A percentile compares a stretch with the other conserved stretches of the same genome.
Evolutionary conservation across 2,113 vertebrate species (phyloP).

Genomic region (Lates calcarifer): DNA sequence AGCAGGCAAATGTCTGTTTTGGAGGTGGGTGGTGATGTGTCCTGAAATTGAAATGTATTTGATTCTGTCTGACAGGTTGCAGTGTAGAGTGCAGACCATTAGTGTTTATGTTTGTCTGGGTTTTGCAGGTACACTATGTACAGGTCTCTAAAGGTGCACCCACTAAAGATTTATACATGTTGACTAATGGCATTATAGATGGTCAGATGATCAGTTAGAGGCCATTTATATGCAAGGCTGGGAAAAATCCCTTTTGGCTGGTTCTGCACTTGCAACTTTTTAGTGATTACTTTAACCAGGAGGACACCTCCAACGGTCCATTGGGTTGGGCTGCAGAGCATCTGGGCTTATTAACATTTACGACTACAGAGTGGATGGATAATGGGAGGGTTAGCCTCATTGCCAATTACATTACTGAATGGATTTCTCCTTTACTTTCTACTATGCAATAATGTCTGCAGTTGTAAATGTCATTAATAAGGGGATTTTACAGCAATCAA

Average conservation of each 20-base stretch:
- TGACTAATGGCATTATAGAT: not conserved
- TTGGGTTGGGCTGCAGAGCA: not conserved
- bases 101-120: not conserved
- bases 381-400: not conserved
- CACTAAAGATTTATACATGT: not conserved
- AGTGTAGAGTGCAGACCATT: not conserved
- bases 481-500: not conserved
- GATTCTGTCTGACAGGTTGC: not conserved
- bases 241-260: not conserved
- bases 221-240: not conserved
- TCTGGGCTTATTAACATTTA: constrained; percentile 11
- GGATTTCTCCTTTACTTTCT: constrained; percentile 28
- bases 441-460: not conserved
- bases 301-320: not conserved
- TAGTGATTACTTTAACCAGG: not conserved
- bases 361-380: constrained; percentile 1
- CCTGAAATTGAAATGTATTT: no score
- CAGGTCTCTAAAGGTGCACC: not conserved
- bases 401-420: constrained; percentile 12
- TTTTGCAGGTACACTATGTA: not conserved
- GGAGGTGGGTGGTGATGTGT: not conserved
- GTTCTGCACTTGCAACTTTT: not conserved
- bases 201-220: not conserved
- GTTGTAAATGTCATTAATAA: constrained; percentile 13
- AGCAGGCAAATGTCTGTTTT: constrained; percentile 9